phyloP scores from a whole-genome alignment of 2,888 invertebrate genomes.

The Pristionchus entomophagus region DNA sequence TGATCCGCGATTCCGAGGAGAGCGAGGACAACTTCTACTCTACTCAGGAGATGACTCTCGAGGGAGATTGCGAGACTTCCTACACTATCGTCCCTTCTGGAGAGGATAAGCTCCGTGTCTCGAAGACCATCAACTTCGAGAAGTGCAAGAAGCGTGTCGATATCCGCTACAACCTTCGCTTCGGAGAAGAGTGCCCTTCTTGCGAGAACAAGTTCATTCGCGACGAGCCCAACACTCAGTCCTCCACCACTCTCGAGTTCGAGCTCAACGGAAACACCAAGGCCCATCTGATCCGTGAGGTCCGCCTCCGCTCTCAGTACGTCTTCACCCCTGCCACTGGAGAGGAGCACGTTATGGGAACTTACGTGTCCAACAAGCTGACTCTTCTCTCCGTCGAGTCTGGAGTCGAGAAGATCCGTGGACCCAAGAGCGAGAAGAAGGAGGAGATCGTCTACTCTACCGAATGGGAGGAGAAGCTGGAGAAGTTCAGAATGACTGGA shows the following conservation, averaged over 20 bases:
- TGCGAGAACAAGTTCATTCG: constrained; percentile 53
- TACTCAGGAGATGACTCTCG: constrained; percentile 58
- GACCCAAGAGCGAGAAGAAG: constrained; percentile 57
- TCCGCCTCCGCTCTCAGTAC: constrained; percentile 54
- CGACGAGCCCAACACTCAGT: constrained; percentile 39
- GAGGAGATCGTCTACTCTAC: constrained; percentile 57
- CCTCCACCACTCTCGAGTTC: constrained; percentile 57
- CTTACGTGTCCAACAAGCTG: constrained; percentile 55
- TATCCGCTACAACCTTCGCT: constrained; percentile 57
- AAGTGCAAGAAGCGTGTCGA: constrained; percentile 75
- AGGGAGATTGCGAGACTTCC: constrained; percentile 70
- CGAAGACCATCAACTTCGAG: constrained; percentile 77
- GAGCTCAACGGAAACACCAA: constrained; percentile 44
- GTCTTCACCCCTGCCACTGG: constrained; percentile 54
- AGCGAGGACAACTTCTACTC: constrained; percentile 30
- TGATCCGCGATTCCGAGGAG: constrained; percentile 4
- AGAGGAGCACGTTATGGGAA: constrained; percentile 50
- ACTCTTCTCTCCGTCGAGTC: constrained; percentile 52
- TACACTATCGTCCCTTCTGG: constrained; percentile 56
- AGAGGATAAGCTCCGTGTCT: constrained; percentile 55
- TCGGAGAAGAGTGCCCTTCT: constrained; percentile 54
- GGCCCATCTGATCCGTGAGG: constrained; percentile 50
- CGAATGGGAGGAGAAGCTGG: constrained; percentile 59
- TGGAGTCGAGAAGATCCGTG: constrained; percentile 49
- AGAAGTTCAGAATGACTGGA: constrained; percentile 65